Base-by-base conservation (phyloP, 2,797 vertebrate genomes). In the Chrysocyon brachyurus region DNA sequence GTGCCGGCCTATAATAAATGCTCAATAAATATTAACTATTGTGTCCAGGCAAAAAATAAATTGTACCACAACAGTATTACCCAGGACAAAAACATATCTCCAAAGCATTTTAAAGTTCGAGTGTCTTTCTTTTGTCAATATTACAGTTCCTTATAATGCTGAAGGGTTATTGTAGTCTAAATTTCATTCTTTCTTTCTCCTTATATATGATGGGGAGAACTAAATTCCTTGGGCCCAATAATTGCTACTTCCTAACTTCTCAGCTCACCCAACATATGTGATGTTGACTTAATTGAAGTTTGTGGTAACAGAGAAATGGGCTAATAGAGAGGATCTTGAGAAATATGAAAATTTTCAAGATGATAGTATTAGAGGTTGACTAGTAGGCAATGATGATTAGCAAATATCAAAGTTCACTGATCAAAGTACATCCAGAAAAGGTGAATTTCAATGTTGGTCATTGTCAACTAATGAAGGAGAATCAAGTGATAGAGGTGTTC, bases 231-330 rank as follows among this genome's bases (percentile, higher is more conserved):
- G 78, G 56, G 22, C 4, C 64, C 28, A 91, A 9, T 77, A 61
- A 79, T 28, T n/a, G 22, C n/a, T 75, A 49, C 86, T 94, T 96
- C 28, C 87, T 81, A 79, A 88, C 56, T 78, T 94, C 24, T 78
- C 16, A 92, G 28, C 33, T 81, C 2, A 81, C 11, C 0, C 56
- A 46, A 82, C 6, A 77, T 87, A 84, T 68, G 59, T 59, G 79
- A 83, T 86, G 26, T 14, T 96, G 33, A 92, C 90, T 83, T 93
- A 70, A 49, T 21, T 59, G 63, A 90, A 92, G 26, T 75, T 28
- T 68, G 33, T 57, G 17, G 31, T 63, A 63, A 89, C 33, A 91
- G 70, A 88, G n/a, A 84, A 91, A 33, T 33, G 40, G 1, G 63
- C 31, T 64, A 92, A 73, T 49, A 63, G 16, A 96, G 28, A 90